Evolutionary conservation across 35 echinoderm and acorn worm species (phyloP).

Genomic region (Ophiothrix spiculata): DNA sequence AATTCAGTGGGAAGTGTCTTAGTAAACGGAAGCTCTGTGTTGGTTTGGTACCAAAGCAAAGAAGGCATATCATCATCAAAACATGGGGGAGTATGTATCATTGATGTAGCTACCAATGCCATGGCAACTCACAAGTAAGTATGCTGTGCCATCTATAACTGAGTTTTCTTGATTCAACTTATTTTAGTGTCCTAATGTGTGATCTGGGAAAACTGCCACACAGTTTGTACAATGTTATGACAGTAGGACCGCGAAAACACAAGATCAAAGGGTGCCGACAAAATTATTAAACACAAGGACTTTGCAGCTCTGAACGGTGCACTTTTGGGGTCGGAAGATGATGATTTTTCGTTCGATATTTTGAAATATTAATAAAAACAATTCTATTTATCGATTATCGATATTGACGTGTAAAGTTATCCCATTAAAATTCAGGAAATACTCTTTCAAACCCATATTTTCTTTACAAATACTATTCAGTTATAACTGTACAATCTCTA

Average conservation of each 20-base stretch:
- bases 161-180: too few relatives aligned
- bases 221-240: not conserved
- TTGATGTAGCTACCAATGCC: constrained; percentile 32
- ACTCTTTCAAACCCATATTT: too few relatives aligned
- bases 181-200: too few relatives aligned
- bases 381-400: not conserved
- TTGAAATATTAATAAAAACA: too few relatives aligned
- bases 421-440: too few relatives aligned
- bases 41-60: constrained; percentile 45
- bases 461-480: too few relatives aligned
- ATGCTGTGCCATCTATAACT: not conserved
- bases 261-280: too few relatives aligned
- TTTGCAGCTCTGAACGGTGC: too few relatives aligned
- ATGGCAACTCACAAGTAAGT: constrained; percentile 39
- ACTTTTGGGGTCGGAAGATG: not conserved
- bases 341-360: not conserved
- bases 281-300: too few relatives aligned
- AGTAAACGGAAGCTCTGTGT: constrained; percentile 24
- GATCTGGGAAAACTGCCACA: too few relatives aligned
- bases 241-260: not conserved
- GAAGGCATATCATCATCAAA: not conserved
- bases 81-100: constrained; percentile 49
- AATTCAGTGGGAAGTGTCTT: constrained; percentile 28
- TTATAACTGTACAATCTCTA: too few relatives aligned
- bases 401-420: not conserved